Conservation (phyloP, 2,797 vertebrate species). For the Bradypus variegatus region DNA sequence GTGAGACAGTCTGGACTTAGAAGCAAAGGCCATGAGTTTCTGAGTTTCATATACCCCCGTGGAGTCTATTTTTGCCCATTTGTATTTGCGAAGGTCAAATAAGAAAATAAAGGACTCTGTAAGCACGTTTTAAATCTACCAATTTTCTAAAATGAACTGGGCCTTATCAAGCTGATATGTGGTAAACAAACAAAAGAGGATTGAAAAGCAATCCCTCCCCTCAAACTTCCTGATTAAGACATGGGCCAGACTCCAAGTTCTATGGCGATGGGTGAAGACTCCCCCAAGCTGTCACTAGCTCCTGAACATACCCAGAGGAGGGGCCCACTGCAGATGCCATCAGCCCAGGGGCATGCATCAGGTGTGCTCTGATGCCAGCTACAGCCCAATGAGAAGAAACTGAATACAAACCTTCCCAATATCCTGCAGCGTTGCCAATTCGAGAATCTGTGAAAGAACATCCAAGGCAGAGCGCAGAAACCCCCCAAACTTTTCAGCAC, state of each 20-base stretch:
- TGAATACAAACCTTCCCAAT: constrained; percentile 86
- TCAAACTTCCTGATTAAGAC: neutral
- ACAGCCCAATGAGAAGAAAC: neutral
- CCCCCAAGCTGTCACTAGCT: neutral
- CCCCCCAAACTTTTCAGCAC: constrained; percentile 91
- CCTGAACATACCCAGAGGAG: accelerated
- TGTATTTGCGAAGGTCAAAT: neutral
- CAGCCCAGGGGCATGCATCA: accelerated
- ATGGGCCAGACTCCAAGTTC: neutral
- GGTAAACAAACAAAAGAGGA: neutral
- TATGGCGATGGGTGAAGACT: accelerated
- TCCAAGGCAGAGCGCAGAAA: constrained; percentile 90
- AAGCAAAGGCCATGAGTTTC: neutral
- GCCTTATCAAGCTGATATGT: neutral
- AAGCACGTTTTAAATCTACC: neutral
- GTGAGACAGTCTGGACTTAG: neutral
- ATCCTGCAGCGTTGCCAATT: constrained; percentile 93
- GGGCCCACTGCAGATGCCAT: neutral
- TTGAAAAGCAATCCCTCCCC: neutral
- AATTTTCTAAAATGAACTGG: neutral
- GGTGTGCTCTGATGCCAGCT: neutral
- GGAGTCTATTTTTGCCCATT: neutral
- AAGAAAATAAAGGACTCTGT: neutral
- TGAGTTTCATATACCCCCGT: neutral
- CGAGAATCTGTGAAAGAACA: constrained; percentile 93